phyloP scores from a whole-genome alignment of 2,888 invertebrate genomes.

The Calameuta pallipes region DNA sequence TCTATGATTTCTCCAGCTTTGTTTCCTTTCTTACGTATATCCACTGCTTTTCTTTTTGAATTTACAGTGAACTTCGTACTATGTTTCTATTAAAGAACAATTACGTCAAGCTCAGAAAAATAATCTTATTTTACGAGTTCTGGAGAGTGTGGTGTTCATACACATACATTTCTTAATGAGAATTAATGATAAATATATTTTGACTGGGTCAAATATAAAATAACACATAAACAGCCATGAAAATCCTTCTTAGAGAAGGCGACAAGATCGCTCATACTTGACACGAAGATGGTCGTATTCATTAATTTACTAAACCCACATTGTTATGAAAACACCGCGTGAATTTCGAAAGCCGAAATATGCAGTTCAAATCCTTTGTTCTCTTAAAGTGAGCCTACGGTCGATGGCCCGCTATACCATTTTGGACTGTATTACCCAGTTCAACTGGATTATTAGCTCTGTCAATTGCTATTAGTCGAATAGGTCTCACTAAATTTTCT shows the following conservation, averaged over 20 bases:
- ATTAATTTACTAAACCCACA: background rate
- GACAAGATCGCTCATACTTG: background rate
- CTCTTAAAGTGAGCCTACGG: background rate
- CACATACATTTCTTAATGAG: background rate
- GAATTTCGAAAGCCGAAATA: background rate
- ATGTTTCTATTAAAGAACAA: background rate
- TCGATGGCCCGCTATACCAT: background rate
- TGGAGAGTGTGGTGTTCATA: background rate
- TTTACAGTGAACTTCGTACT: background rate
- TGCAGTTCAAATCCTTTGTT: background rate
- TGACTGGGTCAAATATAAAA: background rate
- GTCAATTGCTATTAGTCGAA: background rate
- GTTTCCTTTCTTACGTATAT: background rate
- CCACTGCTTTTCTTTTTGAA: background rate
- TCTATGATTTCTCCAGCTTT: background rate
- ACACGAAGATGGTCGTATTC: background rate
- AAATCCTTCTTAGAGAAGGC: background rate
- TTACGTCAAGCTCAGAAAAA: background rate
- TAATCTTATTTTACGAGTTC: background rate
- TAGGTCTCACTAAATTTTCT: constrained; percentile 3
- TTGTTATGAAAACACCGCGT: background rate
- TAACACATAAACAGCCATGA: background rate
- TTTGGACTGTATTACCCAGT: background rate
- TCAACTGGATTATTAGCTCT: background rate
- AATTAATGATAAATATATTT: background rate